These are phyloP conservation scores for Percina caprodes DNA, from an alignment of 2,113 vertebrate genomes.

Conservation along the genomic window DNA sequence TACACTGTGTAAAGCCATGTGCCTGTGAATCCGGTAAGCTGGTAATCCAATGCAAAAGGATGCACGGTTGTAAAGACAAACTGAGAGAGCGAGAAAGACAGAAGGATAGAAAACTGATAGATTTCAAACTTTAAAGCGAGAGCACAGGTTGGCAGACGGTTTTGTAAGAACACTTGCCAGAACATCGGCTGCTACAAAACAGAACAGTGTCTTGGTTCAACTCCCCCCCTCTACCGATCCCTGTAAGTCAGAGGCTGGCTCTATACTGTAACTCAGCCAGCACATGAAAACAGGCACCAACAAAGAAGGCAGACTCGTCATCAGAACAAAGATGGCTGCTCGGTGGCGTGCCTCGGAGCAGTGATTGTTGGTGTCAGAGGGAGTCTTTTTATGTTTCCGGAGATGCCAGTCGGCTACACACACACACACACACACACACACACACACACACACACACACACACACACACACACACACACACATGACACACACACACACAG, in stretches of 20 bases:
- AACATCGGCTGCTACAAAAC: slow-evolving; percentile 70
- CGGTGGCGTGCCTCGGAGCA: slow-evolving; percentile 80
- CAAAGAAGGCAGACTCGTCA: slow-evolving; percentile 81
- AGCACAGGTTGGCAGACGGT: slow-evolving; percentile 64
- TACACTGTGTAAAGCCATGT: slow-evolving; percentile 18
- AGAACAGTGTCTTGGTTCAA: slow-evolving; percentile 52
- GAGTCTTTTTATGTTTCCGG: slow-evolving; percentile 76
- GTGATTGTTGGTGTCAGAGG: slow-evolving; percentile 81
- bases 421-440: neutral
- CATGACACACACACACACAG: slow-evolving; percentile 46
- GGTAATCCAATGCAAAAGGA: slow-evolving; percentile 54
- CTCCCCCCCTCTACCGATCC: slow-evolving; percentile 50
- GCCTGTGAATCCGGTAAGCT: slow-evolving; percentile 60
- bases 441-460: slow-evolving; percentile 26
- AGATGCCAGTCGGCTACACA: slow-evolving; percentile 77
- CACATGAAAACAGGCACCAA: slow-evolving; percentile 76
- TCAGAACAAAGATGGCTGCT: slow-evolving; percentile 81
- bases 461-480: slow-evolving; percentile 12
- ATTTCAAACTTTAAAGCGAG: slow-evolving; percentile 66
- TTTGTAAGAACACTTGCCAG: slow-evolving; percentile 62
- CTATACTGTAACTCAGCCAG: slow-evolving; percentile 83
- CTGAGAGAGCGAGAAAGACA: slow-evolving; percentile 28
- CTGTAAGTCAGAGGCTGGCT: slow-evolving; percentile 80
- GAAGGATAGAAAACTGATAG: slow-evolving; percentile 48
- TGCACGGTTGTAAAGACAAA: slow-evolving; percentile 49